Conservation (phyloP, 1,140 invertebrate species). For the Camponotus pennsylvanicus region DNA sequence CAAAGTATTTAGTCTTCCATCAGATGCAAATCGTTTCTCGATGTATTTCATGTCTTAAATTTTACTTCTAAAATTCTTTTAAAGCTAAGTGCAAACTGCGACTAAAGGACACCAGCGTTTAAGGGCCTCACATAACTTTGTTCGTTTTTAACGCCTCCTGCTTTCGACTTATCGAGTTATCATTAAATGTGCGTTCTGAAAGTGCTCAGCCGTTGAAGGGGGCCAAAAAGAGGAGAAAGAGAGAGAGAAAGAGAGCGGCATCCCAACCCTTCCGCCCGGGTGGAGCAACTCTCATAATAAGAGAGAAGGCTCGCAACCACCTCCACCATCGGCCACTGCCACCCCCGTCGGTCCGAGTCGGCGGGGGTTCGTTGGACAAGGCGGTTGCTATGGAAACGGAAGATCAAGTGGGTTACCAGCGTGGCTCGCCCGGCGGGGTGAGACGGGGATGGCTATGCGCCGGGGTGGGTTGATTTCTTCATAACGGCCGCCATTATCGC, state of each 20-base stretch:
- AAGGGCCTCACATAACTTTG: slow-evolving; percentile 20
- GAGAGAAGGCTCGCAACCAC: slow-evolving; percentile 71
- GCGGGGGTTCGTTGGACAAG: slow-evolving; percentile 81
- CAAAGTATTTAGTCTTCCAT: not conserved
- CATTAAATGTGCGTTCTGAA: slow-evolving; percentile 44
- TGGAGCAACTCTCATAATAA: slow-evolving; percentile 77
- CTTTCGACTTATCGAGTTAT: slow-evolving; percentile 40
- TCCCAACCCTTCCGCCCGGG: slow-evolving; percentile 75
- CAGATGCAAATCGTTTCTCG: not conserved
- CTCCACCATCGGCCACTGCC: slow-evolving; percentile 24
- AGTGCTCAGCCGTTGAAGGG: slow-evolving; percentile 12
- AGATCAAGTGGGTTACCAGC: slow-evolving; percentile 78
- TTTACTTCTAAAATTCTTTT: not conserved
- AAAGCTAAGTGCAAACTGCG: not conserved
- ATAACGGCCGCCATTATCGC: slow-evolving; percentile 86
- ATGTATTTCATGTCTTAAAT: not conserved
- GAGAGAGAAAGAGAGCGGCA: slow-evolving; percentile 5
- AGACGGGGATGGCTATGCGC: slow-evolving; percentile 62
- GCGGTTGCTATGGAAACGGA: slow-evolving; percentile 84
- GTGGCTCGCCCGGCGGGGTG: slow-evolving; percentile 46
- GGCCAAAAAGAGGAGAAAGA: not conserved
- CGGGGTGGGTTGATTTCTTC: slow-evolving; percentile 84
- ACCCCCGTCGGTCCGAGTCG: slow-evolving; percentile 44
- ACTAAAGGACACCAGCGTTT: not conserved
- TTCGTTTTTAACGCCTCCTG: not conserved